Conservation (phyloP, 2,888 invertebrate genomes). For the Xylota sylvarum region DNA sequence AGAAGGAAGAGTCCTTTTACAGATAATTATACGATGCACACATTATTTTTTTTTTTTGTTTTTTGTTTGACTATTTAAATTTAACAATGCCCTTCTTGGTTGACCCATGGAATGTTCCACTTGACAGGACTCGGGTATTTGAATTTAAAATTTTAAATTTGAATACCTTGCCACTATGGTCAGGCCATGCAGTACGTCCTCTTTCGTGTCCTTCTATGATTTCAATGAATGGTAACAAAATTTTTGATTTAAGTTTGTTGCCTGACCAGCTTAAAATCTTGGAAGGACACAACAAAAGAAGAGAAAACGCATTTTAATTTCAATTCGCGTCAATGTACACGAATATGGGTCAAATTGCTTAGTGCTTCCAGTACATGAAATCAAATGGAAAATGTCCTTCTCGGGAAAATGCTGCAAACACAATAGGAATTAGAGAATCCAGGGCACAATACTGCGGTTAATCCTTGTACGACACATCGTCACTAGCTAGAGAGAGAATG, state of each 20-base stretch:
- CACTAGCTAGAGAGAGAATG: conserved; percentile 24
- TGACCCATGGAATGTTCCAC: conserved; percentile 34
- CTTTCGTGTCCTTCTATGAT: conserved; percentile 48
- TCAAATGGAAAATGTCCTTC: conserved; percentile 61
- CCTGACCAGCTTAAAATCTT: conserved; percentile 41
- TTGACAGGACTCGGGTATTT: conserved; percentile 19
- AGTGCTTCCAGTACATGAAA: conserved; percentile 55
- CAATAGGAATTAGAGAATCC: conserved; percentile 21
- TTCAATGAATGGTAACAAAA: conserved; percentile 44
- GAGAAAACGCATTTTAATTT: conserved; percentile 60
- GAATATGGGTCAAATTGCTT: conserved; percentile 66
- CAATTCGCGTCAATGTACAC: not conserved
- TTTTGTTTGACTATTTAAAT: conserved; percentile 24
- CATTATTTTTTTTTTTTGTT: not conserved
- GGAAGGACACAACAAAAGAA: conserved; percentile 40
- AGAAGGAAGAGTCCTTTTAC: conserved; percentile 30
- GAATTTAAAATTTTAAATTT: conserved; percentile 38
- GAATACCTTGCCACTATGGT: conserved; percentile 16
- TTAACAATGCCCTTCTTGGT: conserved; percentile 16
- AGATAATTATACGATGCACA: conserved; percentile 56
- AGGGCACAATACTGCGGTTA: conserved; percentile 41
- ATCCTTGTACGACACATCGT: conserved; percentile 33
- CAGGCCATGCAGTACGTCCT: conserved; percentile 17
- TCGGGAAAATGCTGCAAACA: conserved; percentile 34
- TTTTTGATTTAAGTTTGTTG: conserved; percentile 40